These are phyloP conservation scores for Bactericera cockerelli DNA, from an alignment of 1,140 invertebrate genomes.

Conservation along the genomic window DNA sequence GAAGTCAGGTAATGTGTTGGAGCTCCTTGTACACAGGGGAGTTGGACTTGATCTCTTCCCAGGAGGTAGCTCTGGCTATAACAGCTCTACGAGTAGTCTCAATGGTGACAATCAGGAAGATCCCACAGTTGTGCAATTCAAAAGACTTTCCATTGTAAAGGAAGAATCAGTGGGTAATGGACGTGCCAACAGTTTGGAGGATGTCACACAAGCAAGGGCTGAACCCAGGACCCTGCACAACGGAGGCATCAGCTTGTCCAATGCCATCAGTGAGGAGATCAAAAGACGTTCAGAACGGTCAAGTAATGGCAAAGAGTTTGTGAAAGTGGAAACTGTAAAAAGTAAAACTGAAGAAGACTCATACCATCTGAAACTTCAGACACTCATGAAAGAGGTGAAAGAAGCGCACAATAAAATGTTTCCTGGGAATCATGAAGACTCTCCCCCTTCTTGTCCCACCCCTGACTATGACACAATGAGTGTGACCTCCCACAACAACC, in stretches of 20 bases:
- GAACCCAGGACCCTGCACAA: constrained; percentile 21
- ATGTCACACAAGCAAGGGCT: background rate
- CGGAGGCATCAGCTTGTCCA: constrained; percentile 20
- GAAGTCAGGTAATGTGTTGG: constrained; percentile 54
- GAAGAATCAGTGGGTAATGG: constrained; percentile 38
- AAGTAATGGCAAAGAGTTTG: background rate
- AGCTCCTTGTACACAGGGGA: constrained; percentile 52
- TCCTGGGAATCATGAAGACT: constrained; percentile 27
- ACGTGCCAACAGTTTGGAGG: constrained; percentile 27
- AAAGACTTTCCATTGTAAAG: constrained; percentile 47
- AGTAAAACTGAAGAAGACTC: background rate
- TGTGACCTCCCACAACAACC: constrained; percentile 18
- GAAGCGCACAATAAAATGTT: constrained; percentile 73
- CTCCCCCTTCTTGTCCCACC: constrained; percentile 37
- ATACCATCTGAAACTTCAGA: constrained; percentile 1
- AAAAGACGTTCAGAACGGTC: constrained; percentile 38
- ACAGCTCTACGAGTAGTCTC: constrained; percentile 58
- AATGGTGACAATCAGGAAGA: constrained; percentile 45
- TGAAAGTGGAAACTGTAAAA: background rate
- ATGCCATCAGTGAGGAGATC: constrained; percentile 44
- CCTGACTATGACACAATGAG: constrained; percentile 41
- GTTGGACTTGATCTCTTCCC: constrained; percentile 58
- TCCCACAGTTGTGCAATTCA: constrained; percentile 34
- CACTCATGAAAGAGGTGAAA: constrained; percentile 75
- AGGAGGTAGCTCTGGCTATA: constrained; percentile 61